A percentile compares a stretch with the other conserved stretches of the same genome.
phyloP scores from a whole-genome alignment of 2,113 vertebrate genomes.

The Orthonyx spaldingii region DNA sequence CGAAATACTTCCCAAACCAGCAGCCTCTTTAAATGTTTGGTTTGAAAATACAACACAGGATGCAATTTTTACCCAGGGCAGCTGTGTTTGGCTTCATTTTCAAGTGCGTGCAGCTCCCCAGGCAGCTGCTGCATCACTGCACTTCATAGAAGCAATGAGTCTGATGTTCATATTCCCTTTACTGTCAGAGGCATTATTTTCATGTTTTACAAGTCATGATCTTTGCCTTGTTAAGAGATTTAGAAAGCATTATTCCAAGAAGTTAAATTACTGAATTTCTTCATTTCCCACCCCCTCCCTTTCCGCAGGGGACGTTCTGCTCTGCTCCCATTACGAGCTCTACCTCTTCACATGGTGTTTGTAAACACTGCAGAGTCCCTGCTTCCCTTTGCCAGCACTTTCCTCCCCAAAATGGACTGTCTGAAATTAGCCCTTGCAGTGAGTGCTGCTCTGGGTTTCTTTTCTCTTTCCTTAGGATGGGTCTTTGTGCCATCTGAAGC shows the following conservation, averaged over 20 bases:
- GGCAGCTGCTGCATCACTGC: background rate
- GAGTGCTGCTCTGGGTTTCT: background rate
- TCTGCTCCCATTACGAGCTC: background rate
- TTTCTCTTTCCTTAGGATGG: background rate
- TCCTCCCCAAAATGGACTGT: background rate
- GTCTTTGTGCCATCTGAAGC: background rate
- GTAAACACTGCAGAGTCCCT: background rate
- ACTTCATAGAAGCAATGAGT: background rate
- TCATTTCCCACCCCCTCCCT: background rate
- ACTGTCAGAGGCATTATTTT: background rate
- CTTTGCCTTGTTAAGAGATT: background rate
- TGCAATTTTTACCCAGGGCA: background rate
- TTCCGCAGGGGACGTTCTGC: background rate
- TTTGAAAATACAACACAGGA: conserved; percentile 19
- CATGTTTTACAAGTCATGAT: background rate
- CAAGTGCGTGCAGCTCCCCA: background rate
- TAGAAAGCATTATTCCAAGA: conserved; percentile 11
- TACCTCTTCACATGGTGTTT: background rate
- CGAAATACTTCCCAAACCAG: background rate
- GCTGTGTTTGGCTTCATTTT: conserved; percentile 42
- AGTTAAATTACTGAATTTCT: background rate
- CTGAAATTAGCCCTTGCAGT: background rate
- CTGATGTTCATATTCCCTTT: background rate
- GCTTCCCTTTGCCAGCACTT: background rate
- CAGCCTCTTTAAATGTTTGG: conserved; percentile 23